Evolutionary conservation across 2,113 vertebrate genomes (phyloP).

Genomic region (Apteryx owenii): DNA sequence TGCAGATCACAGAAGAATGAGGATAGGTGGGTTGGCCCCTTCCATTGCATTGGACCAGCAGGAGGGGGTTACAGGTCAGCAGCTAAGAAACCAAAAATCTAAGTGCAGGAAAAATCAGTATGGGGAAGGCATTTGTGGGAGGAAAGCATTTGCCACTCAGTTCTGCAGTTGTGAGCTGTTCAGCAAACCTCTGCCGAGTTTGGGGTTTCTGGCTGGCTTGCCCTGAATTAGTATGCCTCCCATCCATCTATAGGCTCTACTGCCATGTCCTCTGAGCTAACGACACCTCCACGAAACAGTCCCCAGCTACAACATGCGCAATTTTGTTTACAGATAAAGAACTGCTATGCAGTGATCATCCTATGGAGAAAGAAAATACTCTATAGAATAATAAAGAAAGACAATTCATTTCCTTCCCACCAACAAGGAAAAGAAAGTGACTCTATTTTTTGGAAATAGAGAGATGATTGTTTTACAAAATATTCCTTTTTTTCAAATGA

Average conservation of each 20-base stretch:
- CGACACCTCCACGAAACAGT: neutral
- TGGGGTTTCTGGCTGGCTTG: neutral
- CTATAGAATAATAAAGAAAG: neutral
- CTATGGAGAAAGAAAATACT: neutral
- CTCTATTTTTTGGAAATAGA: constrained; percentile 12
- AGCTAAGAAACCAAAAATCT: neutral
- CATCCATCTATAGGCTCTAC: neutral
- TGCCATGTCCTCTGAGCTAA: neutral
- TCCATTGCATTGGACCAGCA: neutral
- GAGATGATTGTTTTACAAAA: constrained; percentile 16
- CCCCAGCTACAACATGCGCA: neutral
- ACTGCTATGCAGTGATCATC: neutral
- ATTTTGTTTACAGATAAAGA: neutral
- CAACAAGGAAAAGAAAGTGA: neutral
- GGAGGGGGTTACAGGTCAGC: neutral
- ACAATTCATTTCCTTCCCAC: neutral
- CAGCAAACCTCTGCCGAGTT: neutral
- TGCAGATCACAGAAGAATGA: neutral
- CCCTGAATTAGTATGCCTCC: neutral
- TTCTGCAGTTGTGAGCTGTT: neutral
- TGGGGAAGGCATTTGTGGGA: neutral
- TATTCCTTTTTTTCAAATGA: constrained; percentile 2
- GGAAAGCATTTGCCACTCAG: neutral
- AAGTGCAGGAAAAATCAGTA: neutral
- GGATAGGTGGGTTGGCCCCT: neutral